A percentile compares a stretch with the other conserved stretches of the same genome.
Evolutionary conservation across 2,113 vertebrate species (phyloP).

Genomic region (Pelmatolapia mariae): DNA sequence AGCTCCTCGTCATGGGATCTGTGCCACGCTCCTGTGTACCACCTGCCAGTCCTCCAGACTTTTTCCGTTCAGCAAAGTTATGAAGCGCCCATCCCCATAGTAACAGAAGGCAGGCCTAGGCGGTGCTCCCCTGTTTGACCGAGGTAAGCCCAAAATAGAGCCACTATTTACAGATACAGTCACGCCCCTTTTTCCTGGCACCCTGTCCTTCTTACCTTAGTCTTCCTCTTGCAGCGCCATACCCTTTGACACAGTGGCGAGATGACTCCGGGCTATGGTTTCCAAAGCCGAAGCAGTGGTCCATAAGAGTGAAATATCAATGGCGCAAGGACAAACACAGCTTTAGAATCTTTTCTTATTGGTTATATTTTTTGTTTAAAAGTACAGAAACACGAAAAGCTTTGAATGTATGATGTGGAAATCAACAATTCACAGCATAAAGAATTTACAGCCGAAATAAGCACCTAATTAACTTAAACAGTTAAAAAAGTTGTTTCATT

Average conservation of each 20-base stretch:
- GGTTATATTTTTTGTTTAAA: not conserved
- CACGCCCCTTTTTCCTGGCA: constrained; percentile 69
- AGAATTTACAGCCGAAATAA: not conserved
- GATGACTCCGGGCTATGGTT: constrained; percentile 27
- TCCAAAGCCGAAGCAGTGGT: not conserved
- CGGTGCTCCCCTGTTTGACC: constrained; percentile 44
- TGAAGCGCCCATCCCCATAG: constrained; percentile 64
- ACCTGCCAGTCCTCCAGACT: constrained; percentile 69
- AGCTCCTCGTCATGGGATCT: constrained; percentile 47
- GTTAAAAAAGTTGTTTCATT: not conserved
- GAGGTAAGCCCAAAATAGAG: constrained; percentile 63
- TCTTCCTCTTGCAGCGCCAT: constrained; percentile 14
- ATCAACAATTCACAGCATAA: not conserved
- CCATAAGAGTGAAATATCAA: not conserved
- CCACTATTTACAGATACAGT: constrained; percentile 60
- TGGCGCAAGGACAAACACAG: not conserved
- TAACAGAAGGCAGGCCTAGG: constrained; percentile 70
- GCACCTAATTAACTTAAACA: not conserved
- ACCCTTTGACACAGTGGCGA: constrained; percentile 42
- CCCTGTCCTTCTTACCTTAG: constrained; percentile 36
- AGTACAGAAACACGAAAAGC: not conserved
- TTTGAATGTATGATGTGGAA: not conserved
- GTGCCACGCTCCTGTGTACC: constrained; percentile 67
- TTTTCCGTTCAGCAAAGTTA: constrained; percentile 70
- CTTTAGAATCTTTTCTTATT: not conserved